Evolutionary conservation across 1,140 invertebrate genomes (phyloP).

Genomic region (Agrypnia vestita): DNA sequence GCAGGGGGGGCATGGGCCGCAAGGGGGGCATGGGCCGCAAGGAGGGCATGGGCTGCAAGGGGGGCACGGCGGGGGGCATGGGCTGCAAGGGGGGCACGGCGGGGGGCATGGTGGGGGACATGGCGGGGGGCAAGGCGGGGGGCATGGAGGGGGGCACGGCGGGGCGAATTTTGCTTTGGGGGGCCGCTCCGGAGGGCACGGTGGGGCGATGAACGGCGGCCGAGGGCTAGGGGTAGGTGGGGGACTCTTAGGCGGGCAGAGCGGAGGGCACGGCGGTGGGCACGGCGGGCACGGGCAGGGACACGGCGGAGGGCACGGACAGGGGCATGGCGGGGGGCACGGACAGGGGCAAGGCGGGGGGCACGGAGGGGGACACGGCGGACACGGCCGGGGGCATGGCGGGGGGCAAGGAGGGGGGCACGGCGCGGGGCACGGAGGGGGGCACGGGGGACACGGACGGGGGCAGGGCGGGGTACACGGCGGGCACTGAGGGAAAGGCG

Average conservation of each 20-base stretch:
- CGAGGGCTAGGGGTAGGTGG: not conserved
- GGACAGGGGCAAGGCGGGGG: not conserved
- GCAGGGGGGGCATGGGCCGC: not conserved
- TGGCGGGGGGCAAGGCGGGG: not conserved
- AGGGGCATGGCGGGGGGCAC: not conserved
- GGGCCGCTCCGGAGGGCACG: no score
- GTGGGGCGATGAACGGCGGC: not conserved
- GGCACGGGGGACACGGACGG: not conserved
- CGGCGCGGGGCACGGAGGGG: not conserved
- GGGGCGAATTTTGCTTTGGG: not conserved
- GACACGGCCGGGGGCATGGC: not conserved
- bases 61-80: not conserved
- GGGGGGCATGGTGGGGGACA: not conserved
- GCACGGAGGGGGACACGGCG: conserved; percentile 1
- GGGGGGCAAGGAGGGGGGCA: conserved; percentile 15
- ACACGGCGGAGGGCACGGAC: not conserved
- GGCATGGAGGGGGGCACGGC: not conserved
- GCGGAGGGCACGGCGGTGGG: conserved; percentile 13
- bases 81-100: conserved; percentile 18
- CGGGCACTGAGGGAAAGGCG: conserved; percentile 1
- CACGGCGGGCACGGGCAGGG: conserved; percentile 17
- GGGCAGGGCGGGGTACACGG: conserved; percentile 12
- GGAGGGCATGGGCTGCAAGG: not conserved
- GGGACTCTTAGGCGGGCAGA: not conserved
- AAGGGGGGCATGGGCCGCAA: not conserved